Evolutionary conservation across 2,888 invertebrate species (phyloP).

Genomic region (Sarcophaga subvicina): DNA sequence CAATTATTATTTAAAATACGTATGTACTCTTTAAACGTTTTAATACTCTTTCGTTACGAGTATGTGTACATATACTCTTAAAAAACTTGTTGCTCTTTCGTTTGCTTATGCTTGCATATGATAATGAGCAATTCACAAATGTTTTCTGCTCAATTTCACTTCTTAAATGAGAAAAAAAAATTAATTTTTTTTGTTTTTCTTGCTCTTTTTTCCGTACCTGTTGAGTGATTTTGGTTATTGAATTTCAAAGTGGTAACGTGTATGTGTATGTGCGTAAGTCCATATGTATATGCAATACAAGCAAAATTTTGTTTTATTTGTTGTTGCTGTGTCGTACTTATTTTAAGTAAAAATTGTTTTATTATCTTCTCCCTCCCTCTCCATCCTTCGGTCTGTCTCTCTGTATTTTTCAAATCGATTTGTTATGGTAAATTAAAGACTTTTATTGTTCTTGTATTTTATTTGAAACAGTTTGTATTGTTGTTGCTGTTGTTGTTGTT

Average conservation of each 20-base stretch:
- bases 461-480: neutral
- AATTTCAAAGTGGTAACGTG: neutral
- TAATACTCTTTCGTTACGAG: neutral
- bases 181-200: neutral
- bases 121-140: too few species aligned
- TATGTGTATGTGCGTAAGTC: neutral
- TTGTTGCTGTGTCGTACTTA: conserved; percentile 32
- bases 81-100: neutral
- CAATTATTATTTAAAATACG: conserved; percentile 1
- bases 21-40: neutral
- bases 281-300: neutral
- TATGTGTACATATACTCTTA: neutral
- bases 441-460: neutral
- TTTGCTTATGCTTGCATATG: too few species aligned
- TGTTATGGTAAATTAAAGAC: conserved; percentile 37
- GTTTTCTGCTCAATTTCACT: too few species aligned
- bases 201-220: conserved; percentile 29
- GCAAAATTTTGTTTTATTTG: neutral
- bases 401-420: conserved; percentile 12
- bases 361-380: neutral
- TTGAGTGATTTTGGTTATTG: conserved; percentile 19
- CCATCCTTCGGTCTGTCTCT: too few species aligned
- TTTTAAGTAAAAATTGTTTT: conserved; percentile 24
- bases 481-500: too few species aligned
- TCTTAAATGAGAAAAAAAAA: too few species aligned